Conservation (phyloP, 2,113 vertebrate species). For the Calidris pugnax region DNA sequence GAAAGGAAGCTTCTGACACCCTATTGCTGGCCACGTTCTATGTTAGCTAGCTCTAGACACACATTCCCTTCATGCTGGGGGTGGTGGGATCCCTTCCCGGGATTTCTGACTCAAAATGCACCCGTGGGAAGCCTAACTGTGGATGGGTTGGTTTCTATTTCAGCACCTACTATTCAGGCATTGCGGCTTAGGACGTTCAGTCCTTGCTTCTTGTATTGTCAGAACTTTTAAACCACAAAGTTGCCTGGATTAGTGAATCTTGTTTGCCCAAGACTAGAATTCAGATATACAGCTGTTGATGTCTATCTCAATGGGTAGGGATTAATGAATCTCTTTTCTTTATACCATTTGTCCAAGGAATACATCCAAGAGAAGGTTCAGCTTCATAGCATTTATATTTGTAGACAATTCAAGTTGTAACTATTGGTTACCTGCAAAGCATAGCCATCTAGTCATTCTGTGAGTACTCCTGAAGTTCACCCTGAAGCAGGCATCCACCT, state of each 20-base stretch:
- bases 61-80: not conserved
- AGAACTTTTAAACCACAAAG: not conserved
- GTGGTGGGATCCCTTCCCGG: not conserved
- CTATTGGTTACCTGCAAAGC: not conserved
- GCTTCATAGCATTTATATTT: not conserved
- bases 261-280: not conserved
- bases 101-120: not conserved
- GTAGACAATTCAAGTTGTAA: not conserved
- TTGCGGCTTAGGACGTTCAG: not conserved
- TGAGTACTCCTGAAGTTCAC: not conserved
- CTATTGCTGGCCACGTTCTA: not conserved
- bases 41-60: not conserved
- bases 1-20: not conserved
- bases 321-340: not conserved
- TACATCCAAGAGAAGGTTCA: not conserved
- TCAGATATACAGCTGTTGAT: not conserved
- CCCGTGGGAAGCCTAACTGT: not conserved
- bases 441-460: not conserved
- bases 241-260: not conserved
- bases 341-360: not conserved
- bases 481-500: not conserved
- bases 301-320: not conserved
- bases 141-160: not conserved
- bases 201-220: not conserved
- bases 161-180: not conserved